Conservation (phyloP, 2,888 invertebrate species). For the Isotomurus palustris region DNA sequence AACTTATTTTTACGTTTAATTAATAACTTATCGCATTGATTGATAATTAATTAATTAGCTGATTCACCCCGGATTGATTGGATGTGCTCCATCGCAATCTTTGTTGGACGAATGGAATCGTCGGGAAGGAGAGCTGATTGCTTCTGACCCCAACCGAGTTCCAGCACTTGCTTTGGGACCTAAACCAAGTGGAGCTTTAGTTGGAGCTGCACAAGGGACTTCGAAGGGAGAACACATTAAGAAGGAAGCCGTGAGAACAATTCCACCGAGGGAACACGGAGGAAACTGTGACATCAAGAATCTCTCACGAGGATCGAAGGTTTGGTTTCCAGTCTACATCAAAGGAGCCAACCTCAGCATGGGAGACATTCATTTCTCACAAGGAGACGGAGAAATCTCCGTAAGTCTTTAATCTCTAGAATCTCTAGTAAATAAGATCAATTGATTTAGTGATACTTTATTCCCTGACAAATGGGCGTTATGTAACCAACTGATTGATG, state of each 20-base stretch:
- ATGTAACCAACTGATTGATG: background rate
- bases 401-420: no score
- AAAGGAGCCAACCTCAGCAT: conserved; percentile 32
- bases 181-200: conserved; percentile 9
- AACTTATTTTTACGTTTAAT: no score
- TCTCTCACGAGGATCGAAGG: conserved; percentile 31
- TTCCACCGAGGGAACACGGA: conserved; percentile 38
- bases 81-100: conserved; percentile 26
- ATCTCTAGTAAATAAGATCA: no score
- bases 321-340: conserved; percentile 36
- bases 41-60: conserved; percentile 25
- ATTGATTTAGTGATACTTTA: no score
- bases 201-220: conserved; percentile 26
- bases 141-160: conserved; percentile 9
- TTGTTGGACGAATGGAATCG: conserved; percentile 31
- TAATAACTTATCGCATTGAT: background rate
- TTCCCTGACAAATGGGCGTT: background rate
- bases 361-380: conserved; percentile 36
- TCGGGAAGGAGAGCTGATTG: conserved; percentile 24
- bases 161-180: conserved; percentile 29
- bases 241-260: conserved; percentile 27
- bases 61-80: conserved; percentile 37
- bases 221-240: conserved; percentile 14
- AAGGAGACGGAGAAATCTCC: conserved; percentile 38
- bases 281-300: conserved; percentile 41